Percentiles rank a stretch among this genome's conserved stretches.
phyloP scores from a whole-genome alignment of 2,113 vertebrate species.

The Carollia perspicillata region DNA sequence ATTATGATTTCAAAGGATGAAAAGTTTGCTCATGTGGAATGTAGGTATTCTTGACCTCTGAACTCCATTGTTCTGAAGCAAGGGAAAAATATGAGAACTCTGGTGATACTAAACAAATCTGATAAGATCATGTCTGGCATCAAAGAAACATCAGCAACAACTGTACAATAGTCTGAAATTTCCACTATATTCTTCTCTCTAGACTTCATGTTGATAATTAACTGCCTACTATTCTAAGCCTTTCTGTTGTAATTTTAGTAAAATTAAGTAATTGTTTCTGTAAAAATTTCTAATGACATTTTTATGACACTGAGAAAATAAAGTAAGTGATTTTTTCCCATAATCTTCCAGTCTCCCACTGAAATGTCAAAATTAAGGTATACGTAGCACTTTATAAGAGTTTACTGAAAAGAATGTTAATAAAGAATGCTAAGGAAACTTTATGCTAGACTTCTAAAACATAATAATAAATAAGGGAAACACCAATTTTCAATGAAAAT shows the following conservation, averaged over 20 bases:
- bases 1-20: conserved; percentile 49
- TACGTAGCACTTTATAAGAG: background rate
- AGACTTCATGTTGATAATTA: conserved; percentile 74
- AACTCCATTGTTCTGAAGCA: conserved; percentile 42
- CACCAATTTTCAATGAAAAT: conserved; percentile 32
- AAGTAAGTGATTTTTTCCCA: background rate
- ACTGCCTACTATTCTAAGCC: conserved; percentile 60
- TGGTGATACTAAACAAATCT: conserved; percentile 51
- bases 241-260: conserved; percentile 69
- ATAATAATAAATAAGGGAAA: conserved; percentile 71
- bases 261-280: conserved; percentile 46
- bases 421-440: background rate
- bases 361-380: background rate
- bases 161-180: background rate
- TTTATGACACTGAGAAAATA: conserved; percentile 32
- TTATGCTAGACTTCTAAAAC: conserved; percentile 1
- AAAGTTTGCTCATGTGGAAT: conserved; percentile 45
- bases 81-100: conserved; percentile 37
- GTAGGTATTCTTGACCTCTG: conserved; percentile 64
- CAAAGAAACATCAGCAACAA: conserved; percentile 49
- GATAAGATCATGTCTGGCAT: conserved; percentile 55
- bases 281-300: background rate
- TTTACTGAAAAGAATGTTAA: background rate
- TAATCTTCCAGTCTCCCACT: background rate
- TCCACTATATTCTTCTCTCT: conserved; percentile 35